Evolutionary conservation across 2,113 vertebrate species (phyloP).

Genomic region (Chionis minor): DNA sequence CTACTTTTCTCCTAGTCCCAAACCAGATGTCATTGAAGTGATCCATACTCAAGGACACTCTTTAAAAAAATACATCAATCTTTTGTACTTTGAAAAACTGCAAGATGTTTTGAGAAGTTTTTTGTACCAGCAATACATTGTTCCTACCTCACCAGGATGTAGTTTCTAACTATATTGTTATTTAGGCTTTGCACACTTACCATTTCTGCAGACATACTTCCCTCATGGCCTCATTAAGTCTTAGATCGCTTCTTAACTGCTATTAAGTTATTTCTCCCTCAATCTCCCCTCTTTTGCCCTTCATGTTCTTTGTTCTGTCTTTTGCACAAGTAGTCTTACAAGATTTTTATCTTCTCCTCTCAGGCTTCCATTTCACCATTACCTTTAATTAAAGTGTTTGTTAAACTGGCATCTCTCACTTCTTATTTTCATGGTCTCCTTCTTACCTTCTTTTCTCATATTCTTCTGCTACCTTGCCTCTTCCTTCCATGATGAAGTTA

Average conservation of each 20-base stretch:
- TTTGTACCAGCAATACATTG: not conserved
- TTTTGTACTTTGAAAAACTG: not conserved
- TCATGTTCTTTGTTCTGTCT: not conserved
- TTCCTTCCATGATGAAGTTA: not conserved
- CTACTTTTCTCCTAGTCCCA: not conserved
- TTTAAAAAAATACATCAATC: not conserved
- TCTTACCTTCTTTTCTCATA: not conserved
- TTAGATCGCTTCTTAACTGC: not conserved
- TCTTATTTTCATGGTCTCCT: not conserved
- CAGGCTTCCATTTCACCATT: not conserved
- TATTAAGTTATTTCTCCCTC: not conserved
- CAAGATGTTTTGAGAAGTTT: not conserved
- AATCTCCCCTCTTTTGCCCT: not conserved
- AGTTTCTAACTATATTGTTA: not conserved
- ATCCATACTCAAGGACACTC: not conserved
- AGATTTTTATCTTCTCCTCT: not conserved
- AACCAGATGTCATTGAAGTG: not conserved
- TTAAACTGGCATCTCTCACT: not conserved
- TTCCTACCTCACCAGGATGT: not conserved
- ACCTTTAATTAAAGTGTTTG: conserved; percentile 23
- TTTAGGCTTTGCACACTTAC: not conserved
- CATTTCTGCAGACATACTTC: not conserved
- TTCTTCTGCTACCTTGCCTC: not conserved
- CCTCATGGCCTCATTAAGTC: not conserved
- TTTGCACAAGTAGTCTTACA: not conserved